A percentile compares a stretch with the other conserved stretches of the same genome.
Evolutionary conservation across 2,113 vertebrate species (phyloP).

Genomic region (Brachionichthys hirsutus): DNA sequence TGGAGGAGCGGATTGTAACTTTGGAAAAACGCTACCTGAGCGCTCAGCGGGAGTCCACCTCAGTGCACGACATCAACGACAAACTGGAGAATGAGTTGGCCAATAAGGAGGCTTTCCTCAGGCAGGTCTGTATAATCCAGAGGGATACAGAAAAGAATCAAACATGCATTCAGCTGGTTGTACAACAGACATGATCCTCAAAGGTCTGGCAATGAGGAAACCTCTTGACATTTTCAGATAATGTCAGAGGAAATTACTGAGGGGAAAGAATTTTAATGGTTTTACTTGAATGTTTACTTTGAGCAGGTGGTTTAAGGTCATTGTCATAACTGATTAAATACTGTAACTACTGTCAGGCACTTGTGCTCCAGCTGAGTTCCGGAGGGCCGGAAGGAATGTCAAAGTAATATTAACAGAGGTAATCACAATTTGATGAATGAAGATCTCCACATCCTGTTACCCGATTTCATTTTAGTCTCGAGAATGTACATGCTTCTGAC

Average conservation of each 20-base stretch:
- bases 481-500: no score
- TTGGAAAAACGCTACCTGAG: conserved; percentile 98
- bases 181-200: conserved; percentile 2
- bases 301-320: conserved; percentile 13
- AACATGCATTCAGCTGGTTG: conserved; percentile 10
- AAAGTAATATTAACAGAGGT: conserved; percentile 14
- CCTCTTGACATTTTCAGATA: conserved; percentile 42
- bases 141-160: neutral
- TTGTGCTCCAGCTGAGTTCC: conserved; percentile 42
- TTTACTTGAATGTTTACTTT: conserved; percentile 21
- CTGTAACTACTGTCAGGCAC: conserved; percentile 6
- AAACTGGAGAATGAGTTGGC: conserved; percentile 97
- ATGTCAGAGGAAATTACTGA: conserved; percentile 35
- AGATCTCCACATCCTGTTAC: no score
- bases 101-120: conserved; percentile 96
- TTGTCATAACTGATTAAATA: conserved; percentile 11
- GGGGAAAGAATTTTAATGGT: conserved; percentile 2
- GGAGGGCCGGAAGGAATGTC: conserved; percentile 13
- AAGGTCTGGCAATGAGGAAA: conserved; percentile 8
- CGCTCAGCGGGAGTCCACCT: conserved; percentile 97
- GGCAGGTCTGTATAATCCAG: conserved; percentile 82
- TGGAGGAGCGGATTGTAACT: conserved; percentile 98
- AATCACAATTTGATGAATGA: neutral
- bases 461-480: no score
- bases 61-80: conserved; percentile 98